phyloP scores from a whole-genome alignment of 2,888 invertebrate genomes.

The Merodon equestris region DNA sequence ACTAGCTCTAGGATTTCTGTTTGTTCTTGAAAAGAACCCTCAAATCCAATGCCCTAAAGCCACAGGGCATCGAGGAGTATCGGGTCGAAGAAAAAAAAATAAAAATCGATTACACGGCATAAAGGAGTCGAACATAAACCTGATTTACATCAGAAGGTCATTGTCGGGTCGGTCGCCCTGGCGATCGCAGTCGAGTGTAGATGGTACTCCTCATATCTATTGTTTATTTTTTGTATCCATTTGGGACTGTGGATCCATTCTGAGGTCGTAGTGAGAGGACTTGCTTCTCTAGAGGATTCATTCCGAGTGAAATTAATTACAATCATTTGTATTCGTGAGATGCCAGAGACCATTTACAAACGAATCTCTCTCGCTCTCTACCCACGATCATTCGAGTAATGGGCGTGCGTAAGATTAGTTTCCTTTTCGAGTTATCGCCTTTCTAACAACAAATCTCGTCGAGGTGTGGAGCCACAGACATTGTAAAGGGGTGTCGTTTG shows the following conservation, averaged over 20 bases:
- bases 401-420: slow-evolving; percentile 37
- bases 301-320: slow-evolving; percentile 27
- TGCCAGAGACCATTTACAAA: too few species aligned
- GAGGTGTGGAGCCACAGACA: not conserved
- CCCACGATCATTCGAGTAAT: not conserved
- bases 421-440: slow-evolving; percentile 1
- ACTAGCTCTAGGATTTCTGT: too few species aligned
- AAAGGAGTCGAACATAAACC: slow-evolving; percentile 6
- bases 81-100: too few species aligned
- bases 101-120: slow-evolving; percentile 17
- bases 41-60: too few species aligned
- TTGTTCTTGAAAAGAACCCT: too few species aligned
- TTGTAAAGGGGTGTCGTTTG: too few species aligned
- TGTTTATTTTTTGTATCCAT: slow-evolving; percentile 8
- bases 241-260: not conserved
- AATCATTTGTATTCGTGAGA: slow-evolving; percentile 34
- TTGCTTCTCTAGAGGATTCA: slow-evolving; percentile 17
- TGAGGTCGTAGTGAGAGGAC: slow-evolving; percentile 6
- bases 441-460: not conserved
- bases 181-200: too few species aligned
- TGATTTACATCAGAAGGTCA: slow-evolving; percentile 26
- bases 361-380: too few species aligned
- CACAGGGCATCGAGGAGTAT: too few species aligned
- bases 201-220: too few species aligned
- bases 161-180: too few species aligned